Percentiles rank a stretch among this genome's conserved stretches.
phyloP scores from a whole-genome alignment of 2,888 invertebrate genomes.

The Tupiocoris notatus region DNA sequence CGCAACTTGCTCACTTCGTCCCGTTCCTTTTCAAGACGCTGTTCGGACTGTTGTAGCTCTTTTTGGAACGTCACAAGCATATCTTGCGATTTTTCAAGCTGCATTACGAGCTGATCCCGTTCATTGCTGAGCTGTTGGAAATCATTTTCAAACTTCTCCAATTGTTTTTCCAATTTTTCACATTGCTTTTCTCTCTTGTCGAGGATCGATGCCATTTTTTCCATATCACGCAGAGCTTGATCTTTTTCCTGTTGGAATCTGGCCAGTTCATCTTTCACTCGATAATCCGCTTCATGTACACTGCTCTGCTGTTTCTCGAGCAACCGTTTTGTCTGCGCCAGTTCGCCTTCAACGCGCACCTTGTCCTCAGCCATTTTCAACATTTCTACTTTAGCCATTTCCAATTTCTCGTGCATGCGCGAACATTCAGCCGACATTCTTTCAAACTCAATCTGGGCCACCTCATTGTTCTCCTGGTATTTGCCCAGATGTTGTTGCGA shows the following conservation, averaged over 20 bases:
- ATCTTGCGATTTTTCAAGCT: constrained; percentile 88
- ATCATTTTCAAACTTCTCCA: constrained; percentile 80
- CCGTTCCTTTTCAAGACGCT: constrained; percentile 75
- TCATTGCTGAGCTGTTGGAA: constrained; percentile 82
- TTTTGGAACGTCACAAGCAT: constrained; percentile 92
- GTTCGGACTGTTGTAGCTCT: constrained; percentile 79
- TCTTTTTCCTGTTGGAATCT: constrained; percentile 73
- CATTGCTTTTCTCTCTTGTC: constrained; percentile 50
- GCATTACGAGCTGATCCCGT: constrained; percentile 81
- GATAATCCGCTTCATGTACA: constrained; percentile 65
- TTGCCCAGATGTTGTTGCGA: constrained; percentile 79
- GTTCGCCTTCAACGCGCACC: constrained; percentile 69
- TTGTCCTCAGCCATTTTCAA: constrained; percentile 61
- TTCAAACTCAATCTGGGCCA: constrained; percentile 80
- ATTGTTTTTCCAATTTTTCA: constrained; percentile 80
- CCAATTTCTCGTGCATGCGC: constrained; percentile 76
- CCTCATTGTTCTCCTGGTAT: constrained; percentile 79
- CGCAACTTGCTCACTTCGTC: constrained; percentile 74
- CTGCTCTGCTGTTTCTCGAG: constrained; percentile 63
- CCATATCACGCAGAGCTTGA: constrained; percentile 68
- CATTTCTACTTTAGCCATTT: constrained; percentile 60
- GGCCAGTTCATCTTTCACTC: constrained; percentile 69
- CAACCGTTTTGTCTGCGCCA: constrained; percentile 65
- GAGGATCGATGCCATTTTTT: constrained; percentile 66
- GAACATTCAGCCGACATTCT: constrained; percentile 78